phyloP scores from a whole-genome alignment of 2,113 vertebrate genomes.

The Glaucidium brasilianum region DNA sequence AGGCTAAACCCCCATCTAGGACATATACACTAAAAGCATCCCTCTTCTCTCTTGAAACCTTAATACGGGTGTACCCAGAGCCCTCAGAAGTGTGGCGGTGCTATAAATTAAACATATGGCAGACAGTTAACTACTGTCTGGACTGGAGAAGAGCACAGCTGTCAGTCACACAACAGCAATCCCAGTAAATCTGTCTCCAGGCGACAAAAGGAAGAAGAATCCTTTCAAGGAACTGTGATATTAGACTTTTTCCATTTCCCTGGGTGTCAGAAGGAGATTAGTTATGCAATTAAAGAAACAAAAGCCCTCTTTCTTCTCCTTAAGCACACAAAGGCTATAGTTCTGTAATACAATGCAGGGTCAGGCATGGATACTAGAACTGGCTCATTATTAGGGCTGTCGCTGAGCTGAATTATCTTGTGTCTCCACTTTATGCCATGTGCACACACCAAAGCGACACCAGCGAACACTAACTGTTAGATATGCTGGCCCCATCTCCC shows the following conservation, averaged over 20 bases:
- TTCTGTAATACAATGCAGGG: conserved; percentile 5
- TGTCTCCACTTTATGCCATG: not conserved
- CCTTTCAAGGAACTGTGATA: conserved; percentile 29
- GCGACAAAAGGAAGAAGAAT: conserved; percentile 3
- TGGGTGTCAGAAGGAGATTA: conserved; percentile 36
- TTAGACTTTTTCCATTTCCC: conserved; percentile 35
- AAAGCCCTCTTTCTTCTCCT: conserved; percentile 28
- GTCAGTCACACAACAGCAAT: conserved; percentile 9
- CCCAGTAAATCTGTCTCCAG: not conserved
- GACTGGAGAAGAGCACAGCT: not conserved
- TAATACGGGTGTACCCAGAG: not conserved
- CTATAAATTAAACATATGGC: not conserved
- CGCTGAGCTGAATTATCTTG: not conserved
- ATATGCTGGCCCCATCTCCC: not conserved
- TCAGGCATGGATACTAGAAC: conserved; percentile 2
- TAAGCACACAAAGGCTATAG: not conserved
- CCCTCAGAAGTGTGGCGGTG: not conserved
- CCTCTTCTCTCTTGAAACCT: not conserved
- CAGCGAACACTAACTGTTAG: not conserved
- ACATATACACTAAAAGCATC: not conserved
- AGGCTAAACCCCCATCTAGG: not conserved
- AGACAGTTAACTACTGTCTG: not conserved
- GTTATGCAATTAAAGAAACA: conserved; percentile 56
- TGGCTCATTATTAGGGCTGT: conserved; percentile 33
- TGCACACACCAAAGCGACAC: not conserved